Evolutionary conservation across 2,888 invertebrate species (phyloP), one percentile per base, ranked within the genome.

Genomic region (Melanostoma mellinum): DNA sequence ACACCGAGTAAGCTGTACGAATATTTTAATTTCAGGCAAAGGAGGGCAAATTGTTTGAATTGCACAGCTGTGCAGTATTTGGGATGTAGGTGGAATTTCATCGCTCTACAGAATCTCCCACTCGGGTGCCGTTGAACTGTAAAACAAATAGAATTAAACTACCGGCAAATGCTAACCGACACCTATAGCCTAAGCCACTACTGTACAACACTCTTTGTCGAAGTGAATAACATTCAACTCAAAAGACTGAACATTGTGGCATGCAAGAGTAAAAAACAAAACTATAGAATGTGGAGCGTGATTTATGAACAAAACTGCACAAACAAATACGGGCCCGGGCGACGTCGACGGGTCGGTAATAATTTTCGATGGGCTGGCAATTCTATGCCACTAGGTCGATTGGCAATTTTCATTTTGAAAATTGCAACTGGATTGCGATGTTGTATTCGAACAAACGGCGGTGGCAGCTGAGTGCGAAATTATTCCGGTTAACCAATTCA

Each of bases 331-430:
- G 46, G 3, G 53, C 48, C 36, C 42, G 58, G 33, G 42, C 44
- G 20, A 1, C 20, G 20, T n/a, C 69, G 46, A 20, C 35, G 35
- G n/a, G 30, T 20, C 36, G 10, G 4, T 32, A 6, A 40, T 50
- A 42, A 58, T 56, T 73, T 73, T 48, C 48, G 69, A 60, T 55
- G 52, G 65, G 30, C 73, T 74, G 82, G 82, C 74, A 79, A 74
- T 79, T 84, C 82, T 79, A 36, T 79, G 82, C 74, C 74, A 78
- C 82, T 84, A 69, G 82, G 82, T 84, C 82, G 82, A 78, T 74
- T 84, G 69, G 46, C 36, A 63, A 33, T 38, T 53, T 60, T 42
- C 63, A 75, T 67, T 52, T 46, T 38, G 44, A 33, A 73, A 42
- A 50, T 36, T 42, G n/a, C 52, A 61, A 73, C 44, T 78, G 42